A percentile compares a stretch with the other conserved stretches of the same genome.
phyloP scores from a whole-genome alignment of 2,113 vertebrate species.

The Vireo altiloquus region DNA sequence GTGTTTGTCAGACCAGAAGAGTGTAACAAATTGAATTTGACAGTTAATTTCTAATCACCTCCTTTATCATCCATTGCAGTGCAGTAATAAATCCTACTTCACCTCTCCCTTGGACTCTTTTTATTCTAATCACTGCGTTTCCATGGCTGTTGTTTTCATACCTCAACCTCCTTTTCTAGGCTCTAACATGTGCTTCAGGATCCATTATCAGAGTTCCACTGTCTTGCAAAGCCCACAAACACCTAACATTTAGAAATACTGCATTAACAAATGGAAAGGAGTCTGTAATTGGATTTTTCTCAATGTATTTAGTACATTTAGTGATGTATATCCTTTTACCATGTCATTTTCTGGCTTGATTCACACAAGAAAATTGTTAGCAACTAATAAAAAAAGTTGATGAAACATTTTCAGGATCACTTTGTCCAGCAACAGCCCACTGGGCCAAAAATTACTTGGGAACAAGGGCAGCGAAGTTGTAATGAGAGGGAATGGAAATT shows the following conservation, averaged over 20 bases:
- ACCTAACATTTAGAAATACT: background rate
- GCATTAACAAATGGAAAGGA: background rate
- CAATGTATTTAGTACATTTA: background rate
- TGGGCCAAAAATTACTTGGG: background rate
- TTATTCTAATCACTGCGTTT: background rate
- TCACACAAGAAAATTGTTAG: background rate
- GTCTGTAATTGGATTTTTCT: background rate
- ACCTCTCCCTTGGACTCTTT: background rate
- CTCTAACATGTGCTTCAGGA: background rate
- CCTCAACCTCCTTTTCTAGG: background rate
- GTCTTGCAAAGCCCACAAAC: background rate
- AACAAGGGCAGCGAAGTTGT: background rate
- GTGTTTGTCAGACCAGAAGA: background rate
- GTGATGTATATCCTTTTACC: background rate
- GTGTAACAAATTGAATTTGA: constrained; percentile 21
- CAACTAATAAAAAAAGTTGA: background rate
- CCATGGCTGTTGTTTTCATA: background rate
- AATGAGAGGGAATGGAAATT: background rate
- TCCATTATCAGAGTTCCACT: background rate
- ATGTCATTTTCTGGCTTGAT: background rate
- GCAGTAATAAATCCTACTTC: constrained; percentile 12
- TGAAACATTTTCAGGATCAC: background rate
- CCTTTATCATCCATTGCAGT: constrained; percentile 17
- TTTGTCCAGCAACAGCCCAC: background rate
- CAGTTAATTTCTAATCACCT: constrained; percentile 39